phyloP scores from a whole-genome alignment of 2,113 vertebrate species.

The Lampris megalopsis region DNA sequence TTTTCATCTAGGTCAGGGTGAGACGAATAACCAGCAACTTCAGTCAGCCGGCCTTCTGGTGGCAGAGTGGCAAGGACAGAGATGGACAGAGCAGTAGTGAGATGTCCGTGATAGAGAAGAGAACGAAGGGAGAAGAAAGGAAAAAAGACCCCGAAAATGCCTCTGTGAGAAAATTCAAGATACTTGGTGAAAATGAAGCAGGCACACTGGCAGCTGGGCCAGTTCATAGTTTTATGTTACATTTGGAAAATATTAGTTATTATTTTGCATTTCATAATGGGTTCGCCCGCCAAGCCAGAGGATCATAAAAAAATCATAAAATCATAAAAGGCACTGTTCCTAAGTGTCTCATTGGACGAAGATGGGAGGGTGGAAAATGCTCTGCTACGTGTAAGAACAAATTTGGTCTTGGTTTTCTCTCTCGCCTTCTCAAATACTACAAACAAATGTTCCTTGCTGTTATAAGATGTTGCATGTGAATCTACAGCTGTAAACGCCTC shows the following conservation, averaged over 20 bases:
- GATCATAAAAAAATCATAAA: slow-evolving; percentile 76
- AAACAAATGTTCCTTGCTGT: slow-evolving; percentile 46
- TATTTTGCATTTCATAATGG: slow-evolving; percentile 82
- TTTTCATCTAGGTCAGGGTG: slow-evolving; percentile 85
- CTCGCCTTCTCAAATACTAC: slow-evolving; percentile 50
- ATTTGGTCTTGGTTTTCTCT: slow-evolving; percentile 42
- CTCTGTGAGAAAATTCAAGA: slow-evolving; percentile 62
- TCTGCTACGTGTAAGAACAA: slow-evolving; percentile 55
- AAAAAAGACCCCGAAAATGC: slow-evolving; percentile 61
- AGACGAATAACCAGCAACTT: slow-evolving; percentile 79
- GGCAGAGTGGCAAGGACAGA: slow-evolving; percentile 34
- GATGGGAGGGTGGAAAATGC: slow-evolving; percentile 57
- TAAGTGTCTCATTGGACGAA: slow-evolving; percentile 66
- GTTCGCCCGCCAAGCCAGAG: slow-evolving; percentile 68
- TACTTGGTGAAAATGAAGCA: slow-evolving; percentile 65
- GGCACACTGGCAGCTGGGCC: slow-evolving; percentile 47
- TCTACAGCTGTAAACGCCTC: slow-evolving; percentile 18
- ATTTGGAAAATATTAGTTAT: slow-evolving; percentile 85
- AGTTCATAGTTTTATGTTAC: slow-evolving; percentile 76
- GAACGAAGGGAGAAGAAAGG: slow-evolving; percentile 1
- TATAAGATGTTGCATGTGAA: slow-evolving; percentile 52
- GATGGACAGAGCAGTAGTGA: slow-evolving; percentile 16
- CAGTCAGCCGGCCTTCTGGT: slow-evolving; percentile 60
- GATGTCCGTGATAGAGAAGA: slow-evolving; percentile 14
- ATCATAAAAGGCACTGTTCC: slow-evolving; percentile 74